Base-by-base conservation (phyloP, 2,797 vertebrate species). In the Sphenopsis melanotis region DNA sequence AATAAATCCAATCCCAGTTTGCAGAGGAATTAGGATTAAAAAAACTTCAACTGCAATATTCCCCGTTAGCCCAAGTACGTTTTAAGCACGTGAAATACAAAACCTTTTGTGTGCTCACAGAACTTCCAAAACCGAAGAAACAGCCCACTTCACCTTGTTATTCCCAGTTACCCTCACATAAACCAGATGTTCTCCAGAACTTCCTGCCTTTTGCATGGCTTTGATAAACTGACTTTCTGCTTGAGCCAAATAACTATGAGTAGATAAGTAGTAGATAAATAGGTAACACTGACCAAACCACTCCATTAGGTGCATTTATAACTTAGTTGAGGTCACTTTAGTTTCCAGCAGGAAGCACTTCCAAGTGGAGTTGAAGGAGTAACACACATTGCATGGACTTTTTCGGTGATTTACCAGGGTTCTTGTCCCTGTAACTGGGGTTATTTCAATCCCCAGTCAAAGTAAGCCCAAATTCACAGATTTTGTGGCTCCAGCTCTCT, bases 341-440 rank as follows among this genome's bases (percentile, higher is more conserved):
- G 74, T 90, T 95, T 91, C 30, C 57, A 84, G 36, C 70, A 93
- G 84, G 68, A 94, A 87, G 57, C n/a, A 42, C 18, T 57, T 57
- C 88, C 90, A 97, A 96, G 91, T 68, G 61, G 71, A 97, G 96
- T 97, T 98, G 18, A 66, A 68, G n/a, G 44, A 76, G 29, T 10
- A 15, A 24, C 6, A 0, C 11, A 14, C 4, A 1, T n/a, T 27
- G 23, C 37, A 3, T 4, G 16, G 26, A 10, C 9, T 9, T 63
- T 44, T 8, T 4, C 30, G 66, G 41, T 42, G 46, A 37, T 64
- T 41, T 23, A 2, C 37, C n/a, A 12, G 4, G 34, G 24, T 15
- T 12, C 10, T 23, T 5, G 12, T 22, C 26, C 13, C 46, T 37
- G 11, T 7, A 12, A 44, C 34, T 11, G 12, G 14, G 32, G 21